These are phyloP conservation scores for Eumeta japonica DNA, from an alignment of 1,140 invertebrate genomes.

Conservation along the genomic window DNA sequence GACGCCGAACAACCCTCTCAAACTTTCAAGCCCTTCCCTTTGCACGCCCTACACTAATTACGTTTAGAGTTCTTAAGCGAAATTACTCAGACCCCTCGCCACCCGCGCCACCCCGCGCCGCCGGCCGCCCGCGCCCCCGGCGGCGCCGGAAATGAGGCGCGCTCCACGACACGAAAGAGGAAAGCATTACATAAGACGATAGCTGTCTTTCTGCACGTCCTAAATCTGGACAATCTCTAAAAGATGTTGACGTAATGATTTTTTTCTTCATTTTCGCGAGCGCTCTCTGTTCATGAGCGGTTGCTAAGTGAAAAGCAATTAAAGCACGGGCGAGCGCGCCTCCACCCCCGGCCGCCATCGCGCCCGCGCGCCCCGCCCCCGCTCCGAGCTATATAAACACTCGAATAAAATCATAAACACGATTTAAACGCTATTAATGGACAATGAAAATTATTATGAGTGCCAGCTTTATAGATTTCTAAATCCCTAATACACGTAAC, in stretches of 20 bases:
- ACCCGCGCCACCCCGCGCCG: slow-evolving; percentile 32
- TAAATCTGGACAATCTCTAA: slow-evolving; percentile 54
- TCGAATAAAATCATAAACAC: slow-evolving; percentile 41
- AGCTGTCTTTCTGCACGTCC: slow-evolving; percentile 42
- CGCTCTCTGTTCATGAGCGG: slow-evolving; percentile 50
- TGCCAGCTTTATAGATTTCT: no score
- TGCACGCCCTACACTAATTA: slow-evolving; percentile 61
- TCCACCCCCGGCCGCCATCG: slow-evolving; percentile 15
- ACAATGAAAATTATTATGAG: no score
- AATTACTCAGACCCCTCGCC: slow-evolving; percentile 59
- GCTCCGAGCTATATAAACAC: slow-evolving; percentile 40
- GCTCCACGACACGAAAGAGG: slow-evolving; percentile 51
- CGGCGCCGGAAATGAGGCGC: slow-evolving; percentile 49
- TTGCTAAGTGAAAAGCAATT: slow-evolving; percentile 59
- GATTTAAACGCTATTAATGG: slow-evolving; percentile 22
- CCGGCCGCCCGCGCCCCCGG: slow-evolving; percentile 34
- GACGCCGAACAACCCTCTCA: slow-evolving; percentile 59
- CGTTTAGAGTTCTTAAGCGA: slow-evolving; percentile 62
- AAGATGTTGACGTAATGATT: slow-evolving; percentile 57
- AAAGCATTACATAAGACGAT: slow-evolving; percentile 46
- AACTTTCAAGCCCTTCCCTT: slow-evolving; percentile 61
- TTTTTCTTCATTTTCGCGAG: slow-evolving; percentile 52
- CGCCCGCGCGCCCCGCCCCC: slow-evolving; percentile 20
- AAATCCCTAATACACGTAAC: no score
- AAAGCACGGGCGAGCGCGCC: slow-evolving; percentile 51